These are phyloP conservation scores for Mastacembelus armatus DNA, from an alignment of 2,797 vertebrate genomes.

Conservation along the genomic window DNA sequence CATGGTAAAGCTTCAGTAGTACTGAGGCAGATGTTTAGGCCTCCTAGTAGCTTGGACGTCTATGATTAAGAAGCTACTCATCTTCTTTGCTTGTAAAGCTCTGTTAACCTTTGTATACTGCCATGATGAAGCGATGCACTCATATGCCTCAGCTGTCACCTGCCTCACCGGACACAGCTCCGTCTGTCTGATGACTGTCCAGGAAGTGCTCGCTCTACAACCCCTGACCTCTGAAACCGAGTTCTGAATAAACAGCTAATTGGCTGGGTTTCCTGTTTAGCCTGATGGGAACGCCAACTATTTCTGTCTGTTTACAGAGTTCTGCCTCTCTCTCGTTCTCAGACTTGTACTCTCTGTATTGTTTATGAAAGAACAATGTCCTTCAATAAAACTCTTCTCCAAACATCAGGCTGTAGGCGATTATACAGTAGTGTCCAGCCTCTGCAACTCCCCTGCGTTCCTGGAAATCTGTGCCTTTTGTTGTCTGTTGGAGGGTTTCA, in stretches of 20 bases:
- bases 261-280: slow-evolving; percentile 89
- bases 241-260: slow-evolving; percentile 88
- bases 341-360: slow-evolving; percentile 73
- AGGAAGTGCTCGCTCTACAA: slow-evolving; percentile 84
- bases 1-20: slow-evolving; percentile 32
- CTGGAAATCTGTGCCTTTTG: slow-evolving; percentile 66
- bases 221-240: slow-evolving; percentile 79
- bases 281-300: slow-evolving; percentile 84
- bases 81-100: slow-evolving; percentile 54
- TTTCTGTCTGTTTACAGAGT: slow-evolving; percentile 87
- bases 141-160: slow-evolving; percentile 69
- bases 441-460: slow-evolving; percentile 49
- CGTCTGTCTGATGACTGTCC: slow-evolving; percentile 77
- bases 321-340: slow-evolving; percentile 76
- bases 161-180: slow-evolving; percentile 72
- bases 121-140: slow-evolving; percentile 48
- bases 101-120: slow-evolving; percentile 45
- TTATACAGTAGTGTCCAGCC: slow-evolving; percentile 57
- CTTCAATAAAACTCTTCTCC: slow-evolving; percentile 51
- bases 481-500: slow-evolving; percentile 62
- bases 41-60: neutral
- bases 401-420: slow-evolving; percentile 60
- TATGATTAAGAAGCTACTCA: slow-evolving; percentile 32
- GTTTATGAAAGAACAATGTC: slow-evolving; percentile 82
- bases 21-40: no score